Percentiles rank a stretch among this genome's conserved stretches.
Conservation (phyloP, 2,888 invertebrate species). For the Hipparchia sbordonii region DNA sequence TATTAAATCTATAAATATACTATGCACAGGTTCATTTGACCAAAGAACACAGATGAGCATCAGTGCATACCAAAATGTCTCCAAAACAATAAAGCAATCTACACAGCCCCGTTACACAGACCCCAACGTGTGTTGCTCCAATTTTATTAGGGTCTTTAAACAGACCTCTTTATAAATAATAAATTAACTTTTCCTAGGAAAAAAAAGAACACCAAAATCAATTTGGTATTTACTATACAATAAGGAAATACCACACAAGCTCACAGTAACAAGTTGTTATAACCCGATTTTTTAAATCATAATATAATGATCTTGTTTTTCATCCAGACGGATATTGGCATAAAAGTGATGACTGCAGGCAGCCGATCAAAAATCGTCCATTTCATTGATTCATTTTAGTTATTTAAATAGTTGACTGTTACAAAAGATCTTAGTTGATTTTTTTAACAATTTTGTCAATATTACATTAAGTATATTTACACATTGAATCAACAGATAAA, state of each 20-base stretch:
- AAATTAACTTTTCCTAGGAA: conserved; percentile 65
- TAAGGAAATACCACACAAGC: conserved; percentile 37
- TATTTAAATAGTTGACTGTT: too few relatives aligned
- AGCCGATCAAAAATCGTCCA: too few relatives aligned
- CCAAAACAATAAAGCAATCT: conserved; percentile 35
- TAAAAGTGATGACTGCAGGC: too few relatives aligned
- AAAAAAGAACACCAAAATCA: conserved; percentile 59
- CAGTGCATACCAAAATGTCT: conserved; percentile 25
- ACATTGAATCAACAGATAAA: too few relatives aligned
- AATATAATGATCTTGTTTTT: neutral
- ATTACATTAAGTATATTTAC: too few relatives aligned
- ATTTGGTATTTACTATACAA: conserved; percentile 59
- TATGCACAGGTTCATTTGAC: conserved; percentile 14
- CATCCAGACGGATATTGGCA: too few relatives aligned
- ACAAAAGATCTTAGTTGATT: too few relatives aligned
- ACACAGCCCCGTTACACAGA: conserved; percentile 25
- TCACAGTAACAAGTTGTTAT: conserved; percentile 36
- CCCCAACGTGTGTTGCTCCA: conserved; percentile 36
- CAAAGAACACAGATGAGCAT: conserved; percentile 24
- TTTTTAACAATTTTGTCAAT: too few relatives aligned
- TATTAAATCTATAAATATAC: conserved; percentile 20
- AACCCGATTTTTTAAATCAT: neutral
- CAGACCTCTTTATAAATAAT: conserved; percentile 63
- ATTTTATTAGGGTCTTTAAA: conserved; percentile 63
- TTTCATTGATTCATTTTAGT: too few relatives aligned